Conservation (phyloP, 2,888 invertebrate species). For the Notodonta dromedarius region DNA sequence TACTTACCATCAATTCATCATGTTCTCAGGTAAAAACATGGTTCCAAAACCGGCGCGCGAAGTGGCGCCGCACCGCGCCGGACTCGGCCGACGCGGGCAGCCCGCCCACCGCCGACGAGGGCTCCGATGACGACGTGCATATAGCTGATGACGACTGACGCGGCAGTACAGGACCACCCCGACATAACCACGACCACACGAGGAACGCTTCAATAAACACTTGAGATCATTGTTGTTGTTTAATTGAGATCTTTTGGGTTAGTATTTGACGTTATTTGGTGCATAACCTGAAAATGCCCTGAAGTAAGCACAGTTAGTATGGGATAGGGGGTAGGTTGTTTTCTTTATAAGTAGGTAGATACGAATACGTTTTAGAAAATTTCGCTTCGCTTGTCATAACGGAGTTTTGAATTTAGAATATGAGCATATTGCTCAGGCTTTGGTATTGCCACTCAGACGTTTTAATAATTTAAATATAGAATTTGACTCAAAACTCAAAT, state of each 20-base stretch:
- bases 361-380: too few species aligned
- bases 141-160: slow-evolving; percentile 57
- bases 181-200: not conserved
- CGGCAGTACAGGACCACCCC: not conserved
- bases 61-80: slow-evolving; percentile 87
- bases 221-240: not conserved
- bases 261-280: not conserved
- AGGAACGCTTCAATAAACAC: not conserved
- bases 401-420: too few species aligned
- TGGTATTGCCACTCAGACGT: too few species aligned
- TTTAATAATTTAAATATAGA: too few species aligned
- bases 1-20: not conserved
- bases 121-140: slow-evolving; percentile 68
- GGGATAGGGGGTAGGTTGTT: too few species aligned
- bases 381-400: too few species aligned
- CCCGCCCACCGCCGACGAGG: slow-evolving; percentile 66
- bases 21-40: slow-evolving; percentile 88
- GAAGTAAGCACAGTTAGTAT: too few species aligned
- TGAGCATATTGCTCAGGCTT: too few species aligned
- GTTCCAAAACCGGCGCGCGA: slow-evolving; percentile 92
- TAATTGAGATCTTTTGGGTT: not conserved
- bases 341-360: too few species aligned
- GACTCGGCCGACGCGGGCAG: slow-evolving; percentile 76
- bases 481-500: too few species aligned
- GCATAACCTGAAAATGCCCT: too few species aligned